Evolutionary conservation across 2,888 invertebrate species (phyloP).

Genomic region (Eristalinus sepulchralis): DNA sequence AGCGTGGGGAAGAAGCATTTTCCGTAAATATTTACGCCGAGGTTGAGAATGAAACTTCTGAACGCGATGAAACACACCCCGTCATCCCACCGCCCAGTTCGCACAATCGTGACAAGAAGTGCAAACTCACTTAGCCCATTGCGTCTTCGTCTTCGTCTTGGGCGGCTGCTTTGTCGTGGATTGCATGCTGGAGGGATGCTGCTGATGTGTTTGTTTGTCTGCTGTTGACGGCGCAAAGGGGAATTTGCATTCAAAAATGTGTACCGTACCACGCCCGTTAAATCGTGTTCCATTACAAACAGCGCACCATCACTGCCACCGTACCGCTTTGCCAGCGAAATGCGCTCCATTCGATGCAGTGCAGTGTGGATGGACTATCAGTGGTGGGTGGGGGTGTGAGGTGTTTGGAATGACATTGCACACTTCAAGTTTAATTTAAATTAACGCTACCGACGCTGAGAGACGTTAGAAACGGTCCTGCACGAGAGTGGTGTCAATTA

Average conservation of each 20-base stretch:
- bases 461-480: not conserved
- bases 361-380: not conserved
- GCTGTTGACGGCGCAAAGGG: slow-evolving; percentile 64
- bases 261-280: slow-evolving; percentile 20
- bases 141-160: slow-evolving; percentile 14
- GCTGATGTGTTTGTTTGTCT: slow-evolving; percentile 65
- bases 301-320: not conserved
- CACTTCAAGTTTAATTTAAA: slow-evolving; percentile 65
- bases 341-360: slow-evolving; percentile 26
- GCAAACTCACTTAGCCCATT: slow-evolving; percentile 67
- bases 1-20: slow-evolving; percentile 57
- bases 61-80: not conserved
- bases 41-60: slow-evolving; percentile 47
- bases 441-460: slow-evolving; percentile 6
- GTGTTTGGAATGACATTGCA: slow-evolving; percentile 29
- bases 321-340: not conserved
- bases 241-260: slow-evolving; percentile 64
- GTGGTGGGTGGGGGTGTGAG: not conserved
- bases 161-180: not conserved
- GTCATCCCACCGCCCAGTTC: not conserved
- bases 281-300: slow-evolving; percentile 32
- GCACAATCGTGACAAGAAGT: slow-evolving; percentile 49
- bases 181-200: not conserved
- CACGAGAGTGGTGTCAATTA: slow-evolving; percentile 14
- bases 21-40: slow-evolving; percentile 69